Evolutionary conservation across 2,888 invertebrate species (phyloP).

Genomic region (Eupithecia dodoneata): DNA sequence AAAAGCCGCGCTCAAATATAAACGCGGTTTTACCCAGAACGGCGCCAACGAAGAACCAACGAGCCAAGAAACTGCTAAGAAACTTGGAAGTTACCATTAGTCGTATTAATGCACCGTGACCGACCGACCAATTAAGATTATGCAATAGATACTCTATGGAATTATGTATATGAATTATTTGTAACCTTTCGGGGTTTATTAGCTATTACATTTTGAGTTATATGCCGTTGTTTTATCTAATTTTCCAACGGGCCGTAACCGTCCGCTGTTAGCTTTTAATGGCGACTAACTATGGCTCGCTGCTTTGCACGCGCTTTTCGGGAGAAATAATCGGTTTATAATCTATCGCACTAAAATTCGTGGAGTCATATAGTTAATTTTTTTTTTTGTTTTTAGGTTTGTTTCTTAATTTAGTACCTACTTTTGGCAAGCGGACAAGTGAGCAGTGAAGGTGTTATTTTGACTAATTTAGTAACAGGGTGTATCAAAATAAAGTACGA

Average conservation of each 20-base stretch:
- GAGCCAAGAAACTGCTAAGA: conserved; percentile 67
- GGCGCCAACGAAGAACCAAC: conserved; percentile 63
- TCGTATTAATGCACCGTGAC: conserved; percentile 74
- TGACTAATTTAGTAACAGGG: neutral
- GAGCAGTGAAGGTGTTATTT: neutral
- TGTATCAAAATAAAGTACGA: neutral
- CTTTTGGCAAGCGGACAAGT: neutral
- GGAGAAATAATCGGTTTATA: neutral
- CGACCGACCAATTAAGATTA: conserved; percentile 72
- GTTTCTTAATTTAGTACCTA: too few relatives aligned
- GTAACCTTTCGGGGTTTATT: conserved; percentile 17
- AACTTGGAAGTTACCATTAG: conserved; percentile 64
- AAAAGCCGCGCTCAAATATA: conserved; percentile 19
- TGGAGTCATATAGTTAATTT: neutral
- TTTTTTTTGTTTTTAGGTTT: too few relatives aligned
- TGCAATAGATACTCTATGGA: conserved; percentile 54
- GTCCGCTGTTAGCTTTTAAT: neutral
- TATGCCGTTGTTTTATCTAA: neutral
- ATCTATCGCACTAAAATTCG: neutral
- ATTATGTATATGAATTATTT: conserved; percentile 45
- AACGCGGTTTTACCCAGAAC: conserved; percentile 35
- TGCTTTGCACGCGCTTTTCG: neutral
- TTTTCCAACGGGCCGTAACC: neutral
- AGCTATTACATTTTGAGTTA: neutral
- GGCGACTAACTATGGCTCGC: neutral